Percentiles rank a stretch among this genome's conserved stretches.
Evolutionary conservation across 2,113 vertebrate genomes (phyloP).

Genomic region (Phaethon lepturus): DNA sequence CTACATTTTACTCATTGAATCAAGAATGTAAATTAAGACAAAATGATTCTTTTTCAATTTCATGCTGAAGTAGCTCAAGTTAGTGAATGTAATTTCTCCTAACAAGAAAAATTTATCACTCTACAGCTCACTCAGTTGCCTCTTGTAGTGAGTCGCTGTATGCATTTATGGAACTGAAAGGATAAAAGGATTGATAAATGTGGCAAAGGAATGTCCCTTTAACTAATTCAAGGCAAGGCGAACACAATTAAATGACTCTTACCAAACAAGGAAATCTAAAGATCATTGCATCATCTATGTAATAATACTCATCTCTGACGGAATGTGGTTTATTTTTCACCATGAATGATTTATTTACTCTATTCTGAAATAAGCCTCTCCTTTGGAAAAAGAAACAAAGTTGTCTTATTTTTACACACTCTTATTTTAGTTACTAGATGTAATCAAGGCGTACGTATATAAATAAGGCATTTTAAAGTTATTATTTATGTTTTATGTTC

Average conservation of each 20-base stretch:
- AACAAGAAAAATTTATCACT: constrained; percentile 99
- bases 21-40: constrained; percentile 99
- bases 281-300: constrained; percentile 21
- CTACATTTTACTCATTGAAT: constrained; percentile 95
- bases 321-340: constrained; percentile 35
- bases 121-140: constrained; percentile 90
- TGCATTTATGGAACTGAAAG: constrained; percentile 77
- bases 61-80: constrained; percentile 99
- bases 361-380: not conserved
- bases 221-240: constrained; percentile 76
- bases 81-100: constrained; percentile 98
- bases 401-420: not conserved
- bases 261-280: constrained; percentile 67
- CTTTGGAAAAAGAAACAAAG: not conserved
- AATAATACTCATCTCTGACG: constrained; percentile 15
- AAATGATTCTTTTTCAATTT: constrained; percentile 99
- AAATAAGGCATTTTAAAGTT: not conserved
- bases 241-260: constrained; percentile 80
- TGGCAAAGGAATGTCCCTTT: constrained; percentile 83
- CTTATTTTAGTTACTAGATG: constrained; percentile 1
- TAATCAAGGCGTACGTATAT: not conserved
- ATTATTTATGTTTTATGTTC: not conserved
- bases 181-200: constrained; percentile 89
- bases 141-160: constrained; percentile 79
- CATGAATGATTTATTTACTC: not conserved